phyloP scores from a whole-genome alignment of 2,113 vertebrate species.

The Bombycilla garrulus region DNA sequence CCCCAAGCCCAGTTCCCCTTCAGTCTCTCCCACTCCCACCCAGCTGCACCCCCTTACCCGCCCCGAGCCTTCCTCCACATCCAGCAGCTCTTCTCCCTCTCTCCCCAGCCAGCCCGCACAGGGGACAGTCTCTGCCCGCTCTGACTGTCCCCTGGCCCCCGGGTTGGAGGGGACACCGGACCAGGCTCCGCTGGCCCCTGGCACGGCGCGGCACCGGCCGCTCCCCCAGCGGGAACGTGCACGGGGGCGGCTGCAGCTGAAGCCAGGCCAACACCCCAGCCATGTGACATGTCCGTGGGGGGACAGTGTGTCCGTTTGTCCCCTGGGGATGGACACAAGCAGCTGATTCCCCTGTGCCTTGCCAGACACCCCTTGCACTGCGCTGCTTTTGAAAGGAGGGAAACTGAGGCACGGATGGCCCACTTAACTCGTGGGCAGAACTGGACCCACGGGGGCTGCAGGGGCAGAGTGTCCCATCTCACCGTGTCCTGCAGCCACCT shows the following conservation, averaged over 20 bases:
- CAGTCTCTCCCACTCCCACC: background rate
- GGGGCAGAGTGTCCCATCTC: background rate
- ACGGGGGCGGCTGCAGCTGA: background rate
- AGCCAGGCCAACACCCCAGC: background rate
- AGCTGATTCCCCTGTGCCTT: background rate
- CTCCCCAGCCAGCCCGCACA: background rate
- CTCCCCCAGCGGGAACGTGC: background rate
- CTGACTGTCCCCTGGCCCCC: rapidly evolving
- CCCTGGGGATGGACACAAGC: background rate
- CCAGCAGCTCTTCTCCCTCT: background rate
- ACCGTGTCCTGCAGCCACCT: rapidly evolving
- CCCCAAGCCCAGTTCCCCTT: background rate
- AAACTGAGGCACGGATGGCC: background rate
- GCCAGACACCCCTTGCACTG: rapidly evolving
- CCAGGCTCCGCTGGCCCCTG: background rate
- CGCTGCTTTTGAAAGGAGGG: background rate
- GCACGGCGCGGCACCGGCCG: background rate
- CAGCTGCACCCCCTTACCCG: background rate
- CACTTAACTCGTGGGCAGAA: rapidly evolving
- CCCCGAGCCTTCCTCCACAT: background rate
- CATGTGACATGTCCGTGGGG: background rate
- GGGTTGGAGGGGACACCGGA: background rate
- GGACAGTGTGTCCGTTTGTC: background rate
- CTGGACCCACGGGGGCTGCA: background rate
- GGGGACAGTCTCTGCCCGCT: background rate